Evolutionary conservation across 2,888 invertebrate genomes (phyloP), one percentile per base, ranked within the genome.

Genomic region (Acrobasis repandana): DNA sequence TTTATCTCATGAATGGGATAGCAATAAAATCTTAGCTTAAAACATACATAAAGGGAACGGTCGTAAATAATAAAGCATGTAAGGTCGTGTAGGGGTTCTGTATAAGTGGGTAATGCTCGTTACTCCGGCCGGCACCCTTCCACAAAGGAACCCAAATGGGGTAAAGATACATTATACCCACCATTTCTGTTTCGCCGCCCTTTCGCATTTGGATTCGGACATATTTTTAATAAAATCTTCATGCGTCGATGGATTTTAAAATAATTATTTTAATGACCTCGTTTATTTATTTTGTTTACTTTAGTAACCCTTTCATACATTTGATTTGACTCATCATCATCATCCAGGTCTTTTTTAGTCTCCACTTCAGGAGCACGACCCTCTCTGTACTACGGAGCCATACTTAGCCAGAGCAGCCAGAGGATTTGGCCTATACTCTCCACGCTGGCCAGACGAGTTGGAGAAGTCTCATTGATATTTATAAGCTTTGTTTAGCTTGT

Each of bases 61-160:
- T 86, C 90, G 89, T 91, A 90, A 92, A 92, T 92, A 91, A 92
- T 92, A 90, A 86, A 91, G 79, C 86, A 82, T 86, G 87, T 83
- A 83, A 80, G 86, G 83, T 74, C 79, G 77, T 73, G 72, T 76
- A 78, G 79, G 82, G 83, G 75, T 71, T 38, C 76, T 75, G 72
- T 75, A 82, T 84, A 85, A 86, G 88, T 87, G 88, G 82, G 83
- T 83, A 81, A 80, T 79, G 86, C 88, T 88, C 88, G 90, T 90
- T 90, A 87, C 86, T 72, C 71, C 73, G 70, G 76, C 77, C 28
- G 28, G 76, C 82, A 80, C 86, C 85, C 87, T 85, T 83, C 80
- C 80, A 86, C 86, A 86, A 86, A 88, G 83, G 86, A 85, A 76
- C 77, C 82, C 62, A 58, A 82, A 84, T 79, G 78, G 86, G 84